Base-by-base conservation (phyloP, 2,888 invertebrate genomes). In the Melanostoma scalare region DNA sequence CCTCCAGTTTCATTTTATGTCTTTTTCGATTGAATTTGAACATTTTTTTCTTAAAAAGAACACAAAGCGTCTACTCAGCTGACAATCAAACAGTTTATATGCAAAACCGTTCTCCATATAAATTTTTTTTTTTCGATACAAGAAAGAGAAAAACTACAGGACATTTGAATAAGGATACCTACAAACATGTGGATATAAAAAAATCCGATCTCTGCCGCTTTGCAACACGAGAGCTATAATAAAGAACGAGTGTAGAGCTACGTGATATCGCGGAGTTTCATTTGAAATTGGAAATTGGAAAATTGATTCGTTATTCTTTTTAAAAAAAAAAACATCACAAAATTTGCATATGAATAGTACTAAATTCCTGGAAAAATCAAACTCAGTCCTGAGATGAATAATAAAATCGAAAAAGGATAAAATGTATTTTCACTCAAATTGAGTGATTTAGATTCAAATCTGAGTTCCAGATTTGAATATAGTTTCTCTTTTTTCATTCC, bases 371-470 rank as follows among this genome's bases (percentile, higher is more conserved):
- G 20, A 20, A 61, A 61, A 65, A 30, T 48, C 5, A 48, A 56
- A 35, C 55, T 31, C 60, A 73, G 65, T 33, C 48, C 50, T 50
- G 71, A 79, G 74, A 74, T 71, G 84, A 79, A 79, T 84, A 84
- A 79, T 84, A 84, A 84, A 79, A 84, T 79, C 61, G 79, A 84
- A 79, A 84, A 84, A 75, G 84, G 71, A 79, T 79, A 78, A 84
- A 84, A 79, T 75, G 74, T 79, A 84, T 84, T 84, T 84, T 84
- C 84, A 85, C 85, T 85, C 79, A 85, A 85, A 85, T 80, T 85
- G 80, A 85, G 85, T 85, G 75, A 85, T 85, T 85, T 80, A 85
- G 85, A 85, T 85, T 63, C 6, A 52, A 72, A 85, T 84, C 82
- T 58, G 38, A 50, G 69, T 6, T 36, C 42, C 33, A 52, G 33